Evolutionary conservation across 2,113 vertebrate genomes (phyloP), one percentile per base, ranked within the genome.

Genomic region (Pterocles orientalis): DNA sequence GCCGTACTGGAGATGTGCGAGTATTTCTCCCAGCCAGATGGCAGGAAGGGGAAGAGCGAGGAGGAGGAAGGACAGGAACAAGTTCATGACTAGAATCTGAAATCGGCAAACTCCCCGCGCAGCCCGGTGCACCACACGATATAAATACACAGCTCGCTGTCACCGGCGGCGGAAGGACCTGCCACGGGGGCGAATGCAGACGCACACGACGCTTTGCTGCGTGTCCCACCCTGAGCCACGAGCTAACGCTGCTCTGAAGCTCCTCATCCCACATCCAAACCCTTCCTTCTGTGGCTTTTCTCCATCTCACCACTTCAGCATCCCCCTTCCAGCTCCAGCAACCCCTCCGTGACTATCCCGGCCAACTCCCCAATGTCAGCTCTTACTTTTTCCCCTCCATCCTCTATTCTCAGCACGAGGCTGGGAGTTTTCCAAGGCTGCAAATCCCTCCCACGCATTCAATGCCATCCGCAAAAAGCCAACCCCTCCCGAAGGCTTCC

Each of bases 1-100:
- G 6, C 45, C 1, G 82, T 0, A 1, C 75, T 14, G 60, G 3
- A 48, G 66, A 77, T 12, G 64, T 18, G 25, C 28, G 28, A 82
- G 47, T 2, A 3, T 47, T 92, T 58, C 69, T 93, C 88, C 91
- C 81, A 83, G 81, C 66, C 94, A 95, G 95, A 95, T 95, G 92
- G 95, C 43, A 34, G 84, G 82, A 95, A 92, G 28, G 31, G 68
- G 53, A 92, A 90, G 54, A 90, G 47, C 2, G 18, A 92, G 85
- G 85, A 93, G 95, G 85, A 94, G 71, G 82, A 89, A 91, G 73
- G 73, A 91, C 78, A 20, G 73, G 82, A 94, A 95, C 61, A 50
- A 89, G 70, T 78, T 91, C 61, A 87, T 68, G 78, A 65, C 28
- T 28, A 69, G 73, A 45, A 78, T 47, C 73, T 6, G 12, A 68